Evolutionary conservation across 2,113 vertebrate species (phyloP), one percentile per base, ranked within the genome.

Genomic region (Hypomesus transpacificus): DNA sequence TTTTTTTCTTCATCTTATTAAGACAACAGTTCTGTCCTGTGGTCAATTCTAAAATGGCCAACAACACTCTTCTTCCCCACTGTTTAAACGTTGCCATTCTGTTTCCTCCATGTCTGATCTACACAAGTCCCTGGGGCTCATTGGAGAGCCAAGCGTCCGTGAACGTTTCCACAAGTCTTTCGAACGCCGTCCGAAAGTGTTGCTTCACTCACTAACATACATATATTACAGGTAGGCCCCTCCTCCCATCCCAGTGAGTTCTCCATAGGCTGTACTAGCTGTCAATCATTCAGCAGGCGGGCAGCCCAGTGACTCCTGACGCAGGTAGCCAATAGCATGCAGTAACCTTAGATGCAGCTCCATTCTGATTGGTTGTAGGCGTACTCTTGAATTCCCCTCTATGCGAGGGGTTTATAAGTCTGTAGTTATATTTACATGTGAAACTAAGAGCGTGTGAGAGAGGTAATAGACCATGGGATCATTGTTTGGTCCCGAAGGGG

Each of bases 291-390:
- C 26, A 28, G 16, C 14, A 34, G 16, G 24, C 22, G 6, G 26
- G 60, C 24, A 34, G 17, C 28, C 7, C 4, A 18, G 16, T 28
- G 60, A 56, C 53, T 56, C 28, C 75, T 78, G 76, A 79, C 51
- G 93, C 92, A 88, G 87, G 86, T 76, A 86, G 89, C 88, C 89
- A 92, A 93, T 92, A 94, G 93, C 96, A 98, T 98, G 96, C 97
- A 96, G 81, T 88, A 85, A 87, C 85, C 84, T 82, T 85, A 86
- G 46, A 17, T 50, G 46, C 46, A 52, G 64, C 20, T 51, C 85
- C 82, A 82, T 84, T 82, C 85, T 82, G 83, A 87, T 84, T 87
- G 84, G 85, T 81, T 85, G 81, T 57, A 73, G 78, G 78, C 84
- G 87, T 88, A 80, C 70, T 86, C 75, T 69, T 82, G 74, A 86